Conservation (phyloP, 2,113 vertebrate genomes). For the Notarius quadriscutis region DNA sequence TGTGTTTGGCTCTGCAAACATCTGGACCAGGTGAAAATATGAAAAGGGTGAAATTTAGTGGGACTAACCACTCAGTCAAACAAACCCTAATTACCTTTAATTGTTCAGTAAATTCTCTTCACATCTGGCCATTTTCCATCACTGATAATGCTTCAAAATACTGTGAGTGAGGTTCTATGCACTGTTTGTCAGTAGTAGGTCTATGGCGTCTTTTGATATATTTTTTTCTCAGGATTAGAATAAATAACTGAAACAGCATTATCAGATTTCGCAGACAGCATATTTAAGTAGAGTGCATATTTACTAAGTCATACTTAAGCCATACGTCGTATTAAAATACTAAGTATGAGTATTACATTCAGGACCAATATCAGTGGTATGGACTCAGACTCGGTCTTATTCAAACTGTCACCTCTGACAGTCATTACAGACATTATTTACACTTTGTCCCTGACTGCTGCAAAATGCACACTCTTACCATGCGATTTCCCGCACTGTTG, state of each 20-base stretch:
- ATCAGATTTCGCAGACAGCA: neutral
- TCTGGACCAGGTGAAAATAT: neutral
- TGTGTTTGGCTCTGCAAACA: neutral
- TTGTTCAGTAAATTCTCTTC: neutral
- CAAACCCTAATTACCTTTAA: neutral
- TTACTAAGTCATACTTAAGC: neutral
- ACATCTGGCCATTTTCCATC: neutral
- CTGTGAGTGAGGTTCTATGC: neutral
- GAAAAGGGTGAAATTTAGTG: neutral
- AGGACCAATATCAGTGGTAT: neutral
- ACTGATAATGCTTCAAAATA: neutral
- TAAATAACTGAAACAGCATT: neutral
- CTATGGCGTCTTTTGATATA: constrained; percentile 10
- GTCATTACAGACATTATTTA: neutral
- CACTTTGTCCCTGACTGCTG: neutral
- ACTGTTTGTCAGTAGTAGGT: neutral
- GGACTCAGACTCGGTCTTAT: neutral
- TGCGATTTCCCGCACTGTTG: constrained; percentile 66
- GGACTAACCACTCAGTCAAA: neutral
- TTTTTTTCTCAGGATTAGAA: neutral
- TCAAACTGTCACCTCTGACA: neutral
- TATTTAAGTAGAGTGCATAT: neutral
- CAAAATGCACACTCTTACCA: constrained; percentile 65
- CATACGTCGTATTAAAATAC: neutral
- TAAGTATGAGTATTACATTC: neutral